A percentile compares a stretch with the other conserved stretches of the same genome.
These are phyloP conservation scores for Zygogramma bicolorata DNA, from an alignment of 2,888 invertebrate genomes.

Conservation along the genomic window DNA sequence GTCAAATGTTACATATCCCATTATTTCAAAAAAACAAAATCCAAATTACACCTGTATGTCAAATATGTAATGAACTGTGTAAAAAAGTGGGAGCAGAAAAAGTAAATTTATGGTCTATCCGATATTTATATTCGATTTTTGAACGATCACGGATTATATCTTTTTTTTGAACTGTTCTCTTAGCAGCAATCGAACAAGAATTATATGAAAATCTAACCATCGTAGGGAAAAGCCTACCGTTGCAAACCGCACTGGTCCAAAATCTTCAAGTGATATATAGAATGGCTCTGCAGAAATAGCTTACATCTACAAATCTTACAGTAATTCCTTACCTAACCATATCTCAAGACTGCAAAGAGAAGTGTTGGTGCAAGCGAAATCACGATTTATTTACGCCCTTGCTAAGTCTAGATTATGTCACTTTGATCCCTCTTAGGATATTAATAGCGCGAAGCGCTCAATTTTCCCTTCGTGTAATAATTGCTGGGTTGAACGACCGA, in stretches of 20 bases:
- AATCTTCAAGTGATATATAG: neutral
- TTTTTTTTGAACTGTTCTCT: too few relatives aligned
- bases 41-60: too few relatives aligned
- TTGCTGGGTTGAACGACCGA: neutral
- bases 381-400: slow-evolving; percentile 32
- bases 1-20: too few relatives aligned
- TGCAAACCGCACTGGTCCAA: neutral
- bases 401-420: slow-evolving; percentile 30
- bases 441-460: neutral
- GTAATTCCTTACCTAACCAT: slow-evolving; percentile 36
- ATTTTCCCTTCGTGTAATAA: neutral
- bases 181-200: too few relatives aligned
- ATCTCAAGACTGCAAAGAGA: slow-evolving; percentile 34
- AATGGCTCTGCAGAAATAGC: neutral
- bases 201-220: too few relatives aligned
- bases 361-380: slow-evolving; percentile 37
- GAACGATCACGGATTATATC: too few relatives aligned
- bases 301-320: slow-evolving; percentile 29
- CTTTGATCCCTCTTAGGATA: neutral
- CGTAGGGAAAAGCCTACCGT: too few relatives aligned
- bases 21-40: too few relatives aligned
- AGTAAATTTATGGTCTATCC: too few relatives aligned
- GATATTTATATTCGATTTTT: too few relatives aligned
- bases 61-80: too few relatives aligned
- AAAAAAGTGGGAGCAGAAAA: too few relatives aligned